phyloP scores from a whole-genome alignment of 2,797 vertebrate genomes.

The Meriones psammophilus region DNA sequence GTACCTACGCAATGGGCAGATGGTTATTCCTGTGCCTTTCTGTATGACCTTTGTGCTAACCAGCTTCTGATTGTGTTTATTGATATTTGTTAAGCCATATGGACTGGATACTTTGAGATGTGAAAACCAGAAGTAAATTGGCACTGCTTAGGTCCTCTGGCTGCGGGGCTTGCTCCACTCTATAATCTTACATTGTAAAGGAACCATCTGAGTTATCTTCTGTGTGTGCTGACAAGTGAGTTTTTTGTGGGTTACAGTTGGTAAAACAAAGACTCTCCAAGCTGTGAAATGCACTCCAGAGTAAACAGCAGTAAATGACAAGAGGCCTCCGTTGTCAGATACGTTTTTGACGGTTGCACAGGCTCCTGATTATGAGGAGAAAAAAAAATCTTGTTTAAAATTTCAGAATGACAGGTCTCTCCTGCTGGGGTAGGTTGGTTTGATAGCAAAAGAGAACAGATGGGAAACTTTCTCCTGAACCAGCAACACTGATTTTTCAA shows the following conservation, averaged over 20 bases:
- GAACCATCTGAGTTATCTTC: constrained; percentile 76
- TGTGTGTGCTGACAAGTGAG: constrained; percentile 76
- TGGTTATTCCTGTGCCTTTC: constrained; percentile 75
- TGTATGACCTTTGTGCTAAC: constrained; percentile 76
- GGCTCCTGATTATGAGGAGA: constrained; percentile 68
- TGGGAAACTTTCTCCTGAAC: constrained; percentile 44
- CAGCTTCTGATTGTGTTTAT: constrained; percentile 63
- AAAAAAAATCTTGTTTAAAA: constrained; percentile 50
- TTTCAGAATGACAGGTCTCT: constrained; percentile 65
- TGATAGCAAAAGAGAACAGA: constrained; percentile 54
- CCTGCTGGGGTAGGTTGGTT: neutral
- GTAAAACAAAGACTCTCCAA: constrained; percentile 81
- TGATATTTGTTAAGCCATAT: constrained; percentile 64
- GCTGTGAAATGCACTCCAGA: constrained; percentile 78
- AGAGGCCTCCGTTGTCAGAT: constrained; percentile 76
- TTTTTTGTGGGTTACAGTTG: constrained; percentile 68
- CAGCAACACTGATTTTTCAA: constrained; percentile 10
- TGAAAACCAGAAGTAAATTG: constrained; percentile 72
- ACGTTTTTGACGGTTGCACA: constrained; percentile 62
- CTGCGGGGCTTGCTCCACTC: constrained; percentile 61
- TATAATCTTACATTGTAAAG: constrained; percentile 74
- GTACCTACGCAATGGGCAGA: constrained; percentile 58
- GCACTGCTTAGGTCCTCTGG: constrained; percentile 44
- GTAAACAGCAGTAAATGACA: constrained; percentile 80
- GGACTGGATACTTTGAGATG: constrained; percentile 70